Conservation (phyloP, 2,888 invertebrate genomes). For the Caenorhabditis sp. region DNA sequence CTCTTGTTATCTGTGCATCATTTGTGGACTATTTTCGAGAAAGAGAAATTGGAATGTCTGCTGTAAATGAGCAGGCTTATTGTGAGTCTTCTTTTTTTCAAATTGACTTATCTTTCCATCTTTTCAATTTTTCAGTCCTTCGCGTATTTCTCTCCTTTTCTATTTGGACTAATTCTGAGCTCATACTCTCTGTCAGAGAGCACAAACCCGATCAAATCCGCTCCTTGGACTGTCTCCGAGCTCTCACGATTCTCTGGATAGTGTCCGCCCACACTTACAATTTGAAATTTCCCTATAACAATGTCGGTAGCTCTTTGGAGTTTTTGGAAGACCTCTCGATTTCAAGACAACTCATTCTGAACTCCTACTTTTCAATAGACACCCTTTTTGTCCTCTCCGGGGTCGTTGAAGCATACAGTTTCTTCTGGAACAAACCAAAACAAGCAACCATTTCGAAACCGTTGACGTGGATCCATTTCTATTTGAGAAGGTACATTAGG, state of each 20-base stretch:
- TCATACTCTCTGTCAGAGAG: conserved; percentile 57
- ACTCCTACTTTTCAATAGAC: conserved; percentile 73
- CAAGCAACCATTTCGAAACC: conserved; percentile 46
- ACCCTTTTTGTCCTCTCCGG: conserved; percentile 77
- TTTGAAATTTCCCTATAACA: conserved; percentile 38
- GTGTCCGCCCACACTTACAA: conserved; percentile 56
- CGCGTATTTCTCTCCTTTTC: conserved; percentile 62
- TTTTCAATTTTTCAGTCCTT: conserved; percentile 33
- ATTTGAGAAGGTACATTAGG: conserved; percentile 73
- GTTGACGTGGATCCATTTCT: conserved; percentile 74
- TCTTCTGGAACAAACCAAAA: conserved; percentile 69
- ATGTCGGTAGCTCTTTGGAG: conserved; percentile 21
- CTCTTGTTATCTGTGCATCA: conserved; percentile 27
- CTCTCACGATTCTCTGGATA: conserved; percentile 74
- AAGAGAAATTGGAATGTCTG: conserved; percentile 34
- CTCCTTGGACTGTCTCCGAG: conserved; percentile 70
- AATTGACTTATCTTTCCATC: too few relatives aligned
- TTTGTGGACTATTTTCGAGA: conserved; percentile 56
- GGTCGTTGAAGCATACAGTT: conserved; percentile 72
- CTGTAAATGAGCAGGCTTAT: conserved; percentile 36
- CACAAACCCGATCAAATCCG: conserved; percentile 66
- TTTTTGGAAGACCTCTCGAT: conserved; percentile 9
- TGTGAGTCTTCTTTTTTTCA: conserved; percentile 7
- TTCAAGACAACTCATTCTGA: conserved; percentile 42
- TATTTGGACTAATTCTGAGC: conserved; percentile 62